phyloP scores from a whole-genome alignment of 2,797 vertebrate genomes.

The Falco peregrinus region DNA sequence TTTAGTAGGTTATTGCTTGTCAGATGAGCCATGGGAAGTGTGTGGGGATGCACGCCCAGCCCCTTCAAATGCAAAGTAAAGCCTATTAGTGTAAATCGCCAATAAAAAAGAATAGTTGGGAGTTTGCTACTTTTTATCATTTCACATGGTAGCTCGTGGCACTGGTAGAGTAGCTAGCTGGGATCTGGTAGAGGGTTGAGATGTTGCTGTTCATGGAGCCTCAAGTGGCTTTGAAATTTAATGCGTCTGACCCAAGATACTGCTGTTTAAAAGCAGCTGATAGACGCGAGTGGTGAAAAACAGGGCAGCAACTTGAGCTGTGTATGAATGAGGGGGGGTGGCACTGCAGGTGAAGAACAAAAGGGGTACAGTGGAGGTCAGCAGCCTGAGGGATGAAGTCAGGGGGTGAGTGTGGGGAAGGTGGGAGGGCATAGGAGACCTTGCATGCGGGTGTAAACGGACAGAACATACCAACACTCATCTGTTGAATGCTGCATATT shows the following conservation, averaged over 20 bases:
- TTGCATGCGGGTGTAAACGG: background rate
- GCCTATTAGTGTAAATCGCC: background rate
- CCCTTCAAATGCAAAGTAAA: background rate
- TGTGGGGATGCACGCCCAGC: background rate
- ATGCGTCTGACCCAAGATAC: background rate
- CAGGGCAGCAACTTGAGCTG: slow-evolving; percentile 30
- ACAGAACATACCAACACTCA: background rate
- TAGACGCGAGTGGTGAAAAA: background rate
- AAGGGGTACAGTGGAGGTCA: background rate
- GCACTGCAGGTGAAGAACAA: background rate
- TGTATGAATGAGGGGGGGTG: background rate
- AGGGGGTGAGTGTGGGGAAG: background rate
- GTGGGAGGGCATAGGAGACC: background rate
- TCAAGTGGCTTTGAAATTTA: slow-evolving; percentile 23
- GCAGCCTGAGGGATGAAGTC: background rate
- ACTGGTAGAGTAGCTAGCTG: background rate
- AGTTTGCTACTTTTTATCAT: background rate
- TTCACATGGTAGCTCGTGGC: background rate
- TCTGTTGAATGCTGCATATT: background rate
- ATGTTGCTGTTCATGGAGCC: background rate
- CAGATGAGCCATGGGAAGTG: background rate
- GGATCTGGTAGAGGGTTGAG: background rate
- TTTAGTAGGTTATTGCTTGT: background rate
- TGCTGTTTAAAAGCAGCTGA: background rate
- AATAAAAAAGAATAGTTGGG: background rate